A percentile compares a stretch with the other conserved stretches of the same genome.
Evolutionary conservation across 2,888 invertebrate genomes (phyloP).

Genomic region (Oxystoma pomonae): DNA sequence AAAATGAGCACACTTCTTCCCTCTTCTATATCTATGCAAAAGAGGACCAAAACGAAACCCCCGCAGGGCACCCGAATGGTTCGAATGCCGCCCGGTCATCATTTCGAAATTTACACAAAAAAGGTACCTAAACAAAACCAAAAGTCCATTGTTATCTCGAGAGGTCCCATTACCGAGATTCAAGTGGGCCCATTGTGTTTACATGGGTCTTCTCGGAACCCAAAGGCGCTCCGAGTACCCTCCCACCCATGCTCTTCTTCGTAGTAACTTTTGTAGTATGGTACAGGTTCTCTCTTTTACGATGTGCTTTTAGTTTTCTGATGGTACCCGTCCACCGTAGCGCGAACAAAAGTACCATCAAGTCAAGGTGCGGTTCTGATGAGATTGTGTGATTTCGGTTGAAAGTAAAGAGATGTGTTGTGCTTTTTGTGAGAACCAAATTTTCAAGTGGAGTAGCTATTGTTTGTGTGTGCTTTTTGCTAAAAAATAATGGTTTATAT

Average conservation of each 20-base stretch:
- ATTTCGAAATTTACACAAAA: conserved; percentile 23
- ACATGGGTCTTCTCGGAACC: conserved; percentile 14
- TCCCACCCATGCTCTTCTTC: not conserved
- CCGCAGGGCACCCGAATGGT: not conserved
- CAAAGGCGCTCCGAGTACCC: conserved; percentile 2
- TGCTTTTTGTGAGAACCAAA: too few relatives aligned
- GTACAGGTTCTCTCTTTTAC: not conserved
- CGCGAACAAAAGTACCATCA: too few relatives aligned
- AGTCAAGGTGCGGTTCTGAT: too few relatives aligned
- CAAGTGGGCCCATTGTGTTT: conserved; percentile 22
- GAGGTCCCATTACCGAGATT: conserved; percentile 19
- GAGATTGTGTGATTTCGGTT: too few relatives aligned
- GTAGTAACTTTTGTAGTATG: not conserved
- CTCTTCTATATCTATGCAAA: not conserved
- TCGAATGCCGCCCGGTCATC: conserved; percentile 17
- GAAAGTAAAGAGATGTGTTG: too few relatives aligned
- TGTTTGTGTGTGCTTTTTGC: too few relatives aligned
- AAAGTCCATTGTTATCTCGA: conserved; percentile 23
- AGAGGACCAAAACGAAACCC: conserved; percentile 9
- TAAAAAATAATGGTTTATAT: too few relatives aligned
- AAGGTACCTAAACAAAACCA: conserved; percentile 21
- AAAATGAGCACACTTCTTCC: too few relatives aligned
- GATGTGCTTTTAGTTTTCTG: not conserved
- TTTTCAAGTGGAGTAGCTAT: too few relatives aligned
- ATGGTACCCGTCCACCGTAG: not conserved